A percentile compares a stretch with the other conserved stretches of the same genome.
Evolutionary conservation across 2,113 vertebrate genomes (phyloP).

Genomic region (Alosa alosa): DNA sequence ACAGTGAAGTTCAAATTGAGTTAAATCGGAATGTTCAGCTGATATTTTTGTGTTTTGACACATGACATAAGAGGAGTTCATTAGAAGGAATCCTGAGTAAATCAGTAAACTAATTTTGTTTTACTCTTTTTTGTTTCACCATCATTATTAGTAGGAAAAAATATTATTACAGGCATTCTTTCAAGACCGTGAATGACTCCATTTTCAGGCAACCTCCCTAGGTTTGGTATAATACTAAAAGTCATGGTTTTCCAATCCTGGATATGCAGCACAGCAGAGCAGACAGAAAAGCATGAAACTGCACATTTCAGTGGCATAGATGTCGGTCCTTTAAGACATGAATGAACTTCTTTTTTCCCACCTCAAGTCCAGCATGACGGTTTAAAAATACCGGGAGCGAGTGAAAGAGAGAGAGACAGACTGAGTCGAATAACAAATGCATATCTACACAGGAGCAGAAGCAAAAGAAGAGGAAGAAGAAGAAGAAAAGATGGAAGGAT

Average conservation of each 20-base stretch:
- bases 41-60: neutral
- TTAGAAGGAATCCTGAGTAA: neutral
- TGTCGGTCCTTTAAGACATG: constrained; percentile 43
- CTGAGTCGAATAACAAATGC: neutral
- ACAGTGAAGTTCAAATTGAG: neutral
- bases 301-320: constrained; percentile 38
- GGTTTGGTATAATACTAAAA: neutral
- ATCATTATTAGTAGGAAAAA: neutral
- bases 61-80: neutral
- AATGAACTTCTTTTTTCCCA: constrained; percentile 42
- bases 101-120: neutral
- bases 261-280: constrained; percentile 26
- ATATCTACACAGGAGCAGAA: neutral
- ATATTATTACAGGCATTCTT: neutral
- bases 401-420: constrained; percentile 13
- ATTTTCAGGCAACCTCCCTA: neutral
- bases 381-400: constrained; percentile 44
- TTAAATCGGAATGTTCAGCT: neutral
- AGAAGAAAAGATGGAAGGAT: neutral
- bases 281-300: constrained; percentile 38
- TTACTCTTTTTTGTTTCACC: neutral
- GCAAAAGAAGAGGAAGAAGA: constrained; percentile 8
- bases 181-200: neutral
- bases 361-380: constrained; percentile 28
- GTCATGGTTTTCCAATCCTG: constrained; percentile 18